Conservation (phyloP, 2,113 vertebrate species). For the Murina feae region DNA sequence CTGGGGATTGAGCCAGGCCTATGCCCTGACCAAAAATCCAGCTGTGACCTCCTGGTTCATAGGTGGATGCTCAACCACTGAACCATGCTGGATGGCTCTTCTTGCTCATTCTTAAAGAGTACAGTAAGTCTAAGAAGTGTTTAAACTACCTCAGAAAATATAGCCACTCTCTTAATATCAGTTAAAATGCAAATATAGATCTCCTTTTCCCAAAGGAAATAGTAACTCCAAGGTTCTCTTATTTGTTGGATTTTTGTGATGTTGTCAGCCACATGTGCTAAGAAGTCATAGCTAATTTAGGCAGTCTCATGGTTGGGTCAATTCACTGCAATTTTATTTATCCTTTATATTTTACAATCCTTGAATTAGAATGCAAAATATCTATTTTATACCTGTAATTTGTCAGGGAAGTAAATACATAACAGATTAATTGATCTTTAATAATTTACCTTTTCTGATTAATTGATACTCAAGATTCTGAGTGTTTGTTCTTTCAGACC, state of each 20-base stretch:
- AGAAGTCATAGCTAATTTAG: not conserved
- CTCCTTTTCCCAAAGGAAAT: not conserved
- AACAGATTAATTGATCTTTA: not conserved
- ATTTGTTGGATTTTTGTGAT: not conserved
- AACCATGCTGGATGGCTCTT: not conserved
- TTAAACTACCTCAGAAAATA: not conserved
- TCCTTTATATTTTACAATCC: not conserved
- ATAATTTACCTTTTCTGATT: conserved; percentile 13
- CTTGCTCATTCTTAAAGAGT: not conserved
- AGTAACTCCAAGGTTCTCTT: not conserved
- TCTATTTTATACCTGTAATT: not conserved
- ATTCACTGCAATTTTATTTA: not conserved
- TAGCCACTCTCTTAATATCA: not conserved
- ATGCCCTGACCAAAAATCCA: too few species aligned
- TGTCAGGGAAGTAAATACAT: not conserved
- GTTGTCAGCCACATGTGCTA: not conserved
- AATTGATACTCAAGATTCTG: not conserved
- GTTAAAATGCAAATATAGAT: not conserved
- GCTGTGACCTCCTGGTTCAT: too few species aligned
- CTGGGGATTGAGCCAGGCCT: too few species aligned
- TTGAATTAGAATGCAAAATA: not conserved
- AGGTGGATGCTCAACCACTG: too few species aligned
- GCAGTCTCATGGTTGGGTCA: not conserved
- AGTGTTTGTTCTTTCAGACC: not conserved
- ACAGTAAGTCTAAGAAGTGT: not conserved